These are phyloP conservation scores for Molossus alvarezi DNA, from an alignment of 2,797 vertebrate genomes.

Conservation along the genomic window DNA sequence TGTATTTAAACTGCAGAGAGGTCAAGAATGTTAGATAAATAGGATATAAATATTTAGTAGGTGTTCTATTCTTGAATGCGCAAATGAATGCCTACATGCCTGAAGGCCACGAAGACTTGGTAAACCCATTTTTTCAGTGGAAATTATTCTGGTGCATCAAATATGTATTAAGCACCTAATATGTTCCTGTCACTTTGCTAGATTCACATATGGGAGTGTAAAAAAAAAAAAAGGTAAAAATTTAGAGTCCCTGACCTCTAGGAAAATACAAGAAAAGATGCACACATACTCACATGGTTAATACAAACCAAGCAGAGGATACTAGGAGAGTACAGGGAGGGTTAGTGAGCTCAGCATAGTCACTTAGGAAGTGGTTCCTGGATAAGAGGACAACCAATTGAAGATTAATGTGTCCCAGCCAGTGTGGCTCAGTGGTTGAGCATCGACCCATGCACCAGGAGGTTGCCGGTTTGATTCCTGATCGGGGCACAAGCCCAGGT, in stretches of 20 bases:
- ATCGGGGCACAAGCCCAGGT: no score
- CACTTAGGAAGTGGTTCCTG: background rate
- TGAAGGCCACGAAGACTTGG: background rate
- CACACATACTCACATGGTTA: background rate
- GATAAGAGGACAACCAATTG: background rate
- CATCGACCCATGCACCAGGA: no score
- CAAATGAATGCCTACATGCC: slow-evolving; percentile 44
- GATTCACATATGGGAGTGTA: slow-evolving; percentile 42
- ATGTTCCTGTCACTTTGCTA: slow-evolving; percentile 58
- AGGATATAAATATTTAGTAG: slow-evolving; percentile 82
- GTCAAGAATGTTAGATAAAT: slow-evolving; percentile 73
- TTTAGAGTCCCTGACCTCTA: slow-evolving; percentile 11
- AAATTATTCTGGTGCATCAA: slow-evolving; percentile 79
- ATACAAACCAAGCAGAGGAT: background rate
- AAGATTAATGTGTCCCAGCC: background rate
- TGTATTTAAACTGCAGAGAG: slow-evolving; percentile 55
- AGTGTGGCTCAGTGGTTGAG: no score
- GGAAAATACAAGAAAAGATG: background rate
- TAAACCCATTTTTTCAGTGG: slow-evolving; percentile 70
- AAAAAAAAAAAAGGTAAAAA: background rate
- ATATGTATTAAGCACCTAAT: slow-evolving; percentile 78
- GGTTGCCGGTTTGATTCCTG: no score
- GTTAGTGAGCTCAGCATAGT: background rate
- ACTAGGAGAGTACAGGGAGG: background rate
- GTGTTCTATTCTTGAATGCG: slow-evolving; percentile 11